Base-by-base conservation (phyloP, 2,888 invertebrate species). In the Sisyra nigra region DNA sequence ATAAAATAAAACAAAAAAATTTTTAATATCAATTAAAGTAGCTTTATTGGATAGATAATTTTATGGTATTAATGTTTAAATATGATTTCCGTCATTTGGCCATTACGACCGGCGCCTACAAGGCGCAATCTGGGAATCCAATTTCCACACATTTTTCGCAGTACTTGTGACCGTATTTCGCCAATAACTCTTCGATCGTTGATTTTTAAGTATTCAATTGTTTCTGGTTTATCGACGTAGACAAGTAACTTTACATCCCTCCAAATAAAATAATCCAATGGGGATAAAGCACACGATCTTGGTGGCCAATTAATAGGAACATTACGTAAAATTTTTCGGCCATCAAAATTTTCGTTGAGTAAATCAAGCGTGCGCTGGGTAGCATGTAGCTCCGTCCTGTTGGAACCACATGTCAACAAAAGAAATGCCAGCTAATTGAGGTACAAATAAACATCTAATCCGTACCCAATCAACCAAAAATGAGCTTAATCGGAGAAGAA, bases 281-380 rank as follows among this genome's bases (percentile, higher is more conserved):
- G 34, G 8, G n/a, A 10, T 13, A 34, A 15, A 3, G 7, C 34
- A n/a, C 34, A 48, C 33, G 46, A 50, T 41, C 47, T 34, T 41
- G 46, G 49, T 43, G 48, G 47, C 48, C 49, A 50, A 41, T 49
- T 52, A n/a, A 49, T 48, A 42, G 48, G 48, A 45, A 45, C 49
- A 45, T 49, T 47, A 34, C 47, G 43, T 39, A 47, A 48, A 48
- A 51, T 48, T 47, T 49, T 46, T 40, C 45, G 42, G 40, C 47
- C 45, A 42, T 41, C 44, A 39, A 50, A 51, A 39, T 43, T 46
- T 38, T 46, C 42, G 32, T 34, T n/a, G 40, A 50, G 43, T 46
- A n/a, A n/a, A n/a, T n/a, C n/a, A n/a, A n/a, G n/a, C n/a, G n/a
- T n/a, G n/a, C n/a, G n/a, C n/a, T n/a, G n/a, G n/a, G n/a, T n/a